Percentiles rank a stretch among this genome's conserved stretches.
phyloP scores from a whole-genome alignment of 2,113 vertebrate species.

The Myotis lucifugus region DNA sequence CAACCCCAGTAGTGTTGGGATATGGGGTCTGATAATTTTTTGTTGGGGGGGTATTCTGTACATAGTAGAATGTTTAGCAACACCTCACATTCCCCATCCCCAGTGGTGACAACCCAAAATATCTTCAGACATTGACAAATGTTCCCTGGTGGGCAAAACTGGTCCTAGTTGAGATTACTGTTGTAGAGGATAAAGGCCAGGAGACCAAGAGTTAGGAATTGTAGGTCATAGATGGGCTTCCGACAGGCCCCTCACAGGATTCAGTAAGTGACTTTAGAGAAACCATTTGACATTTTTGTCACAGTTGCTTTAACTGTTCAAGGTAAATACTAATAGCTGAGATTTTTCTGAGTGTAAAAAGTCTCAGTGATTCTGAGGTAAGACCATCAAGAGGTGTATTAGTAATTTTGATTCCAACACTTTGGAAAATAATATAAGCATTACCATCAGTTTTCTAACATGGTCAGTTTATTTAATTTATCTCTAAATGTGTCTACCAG shows the following conservation, averaged over 20 bases:
- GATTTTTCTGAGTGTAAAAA: conserved; percentile 11
- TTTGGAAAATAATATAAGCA: neutral
- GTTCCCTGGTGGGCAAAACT: neutral
- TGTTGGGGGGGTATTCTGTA: neutral
- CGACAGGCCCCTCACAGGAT: neutral
- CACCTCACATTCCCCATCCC: too few species aligned
- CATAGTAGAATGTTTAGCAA: neutral
- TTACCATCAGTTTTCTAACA: neutral
- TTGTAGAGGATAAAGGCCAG: neutral
- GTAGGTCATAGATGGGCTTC: neutral
- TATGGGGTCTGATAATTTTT: neutral
- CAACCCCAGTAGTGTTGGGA: neutral
- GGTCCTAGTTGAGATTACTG: neutral
- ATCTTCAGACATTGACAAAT: neutral
- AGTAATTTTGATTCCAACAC: neutral
- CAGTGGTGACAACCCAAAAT: neutral
- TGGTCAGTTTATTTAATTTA: neutral
- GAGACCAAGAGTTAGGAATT: neutral
- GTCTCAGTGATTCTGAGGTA: neutral
- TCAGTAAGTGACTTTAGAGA: neutral
- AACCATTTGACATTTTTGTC: neutral
- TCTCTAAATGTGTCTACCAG: neutral
- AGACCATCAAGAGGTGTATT: neutral
- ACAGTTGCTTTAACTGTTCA: neutral
- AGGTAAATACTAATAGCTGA: neutral